Conservation (phyloP, 2,113 vertebrate species). For the Phyllostomus discolor region DNA sequence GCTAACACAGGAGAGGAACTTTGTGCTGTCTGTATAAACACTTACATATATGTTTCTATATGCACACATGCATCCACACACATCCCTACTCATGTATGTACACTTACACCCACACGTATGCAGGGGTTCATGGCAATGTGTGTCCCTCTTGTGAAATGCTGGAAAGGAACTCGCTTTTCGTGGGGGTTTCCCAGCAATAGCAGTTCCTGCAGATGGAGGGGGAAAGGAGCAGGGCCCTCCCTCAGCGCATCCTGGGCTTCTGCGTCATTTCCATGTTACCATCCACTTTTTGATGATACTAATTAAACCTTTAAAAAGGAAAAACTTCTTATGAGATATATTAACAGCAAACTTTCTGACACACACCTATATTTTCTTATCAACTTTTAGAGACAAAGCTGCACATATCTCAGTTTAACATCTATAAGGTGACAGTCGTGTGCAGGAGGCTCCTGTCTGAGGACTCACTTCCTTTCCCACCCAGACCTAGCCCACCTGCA, state of each 20-base stretch:
- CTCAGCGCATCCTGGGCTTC: conserved; percentile 79
- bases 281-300: conserved; percentile 71
- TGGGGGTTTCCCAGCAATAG: background rate
- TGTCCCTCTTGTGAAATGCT: background rate
- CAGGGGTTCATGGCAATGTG: fast-evolving
- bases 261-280: conserved; percentile 82
- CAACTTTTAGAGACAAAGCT: background rate
- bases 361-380: background rate
- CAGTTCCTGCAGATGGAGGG: background rate
- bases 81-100: no score
- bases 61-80: background rate
- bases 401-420: background rate
- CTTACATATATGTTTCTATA: background rate
- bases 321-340: background rate
- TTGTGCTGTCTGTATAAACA: background rate
- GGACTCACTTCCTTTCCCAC: background rate
- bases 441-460: background rate
- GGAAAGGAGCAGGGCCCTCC: conserved; percentile 82
- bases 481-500: background rate
- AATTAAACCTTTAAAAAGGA: background rate
- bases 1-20: background rate
- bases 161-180: background rate
- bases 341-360: background rate
- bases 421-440: background rate
- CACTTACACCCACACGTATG: background rate